Evolutionary conservation across 2,797 vertebrate genomes (phyloP), one percentile per base, ranked within the genome.

Genomic region (Micrastur ruficollis): DNA sequence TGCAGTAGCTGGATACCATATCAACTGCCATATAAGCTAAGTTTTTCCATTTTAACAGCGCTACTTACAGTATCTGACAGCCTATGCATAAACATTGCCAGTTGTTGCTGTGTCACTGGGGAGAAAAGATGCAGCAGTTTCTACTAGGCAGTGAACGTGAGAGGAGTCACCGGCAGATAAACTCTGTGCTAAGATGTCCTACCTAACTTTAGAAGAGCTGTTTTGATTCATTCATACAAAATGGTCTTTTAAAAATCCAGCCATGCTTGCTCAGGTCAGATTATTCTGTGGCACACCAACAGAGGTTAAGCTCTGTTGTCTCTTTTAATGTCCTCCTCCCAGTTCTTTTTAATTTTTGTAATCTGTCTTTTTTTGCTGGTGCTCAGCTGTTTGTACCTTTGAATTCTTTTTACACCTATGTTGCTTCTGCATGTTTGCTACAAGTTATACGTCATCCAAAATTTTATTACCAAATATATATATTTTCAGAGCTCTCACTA

Each of bases 1-100:
- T 92, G 91, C 89, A 82, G 94, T 96, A 96, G 94, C 89, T 95
- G 89, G 78, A 85, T 95, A 49, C 42, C 78, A 36, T 89, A 82
- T 87, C 72, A 68, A 36, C 71, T 80, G 44, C 36, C 59, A 58
- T 62, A 70, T 70, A 93, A 89, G 34, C n/a, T 17, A 73, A 75
- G 25, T 22, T 95, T 81, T 95, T 95, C 56, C 83, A 74, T 80
- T 95, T 95, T 84, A 82, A 46, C 63, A 71, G n/a, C 80, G 74
- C 46, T 70, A 49, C 21, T 89, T 81, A 61, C 38, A 46, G 31
- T 46, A 71, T 82, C 59, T 5, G n/a, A 52, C 73, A 89, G 59
- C 9, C 42, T 71, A 26, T 49, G 36, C 44, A 27, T 38, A 61
- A 89, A 80, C 38, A 25, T 88, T 83, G 2, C 14, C 53, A 73